These are phyloP conservation scores for Paralichthys olivaceus DNA, from an alignment of 2,113 vertebrate genomes.

Conservation along the genomic window DNA sequence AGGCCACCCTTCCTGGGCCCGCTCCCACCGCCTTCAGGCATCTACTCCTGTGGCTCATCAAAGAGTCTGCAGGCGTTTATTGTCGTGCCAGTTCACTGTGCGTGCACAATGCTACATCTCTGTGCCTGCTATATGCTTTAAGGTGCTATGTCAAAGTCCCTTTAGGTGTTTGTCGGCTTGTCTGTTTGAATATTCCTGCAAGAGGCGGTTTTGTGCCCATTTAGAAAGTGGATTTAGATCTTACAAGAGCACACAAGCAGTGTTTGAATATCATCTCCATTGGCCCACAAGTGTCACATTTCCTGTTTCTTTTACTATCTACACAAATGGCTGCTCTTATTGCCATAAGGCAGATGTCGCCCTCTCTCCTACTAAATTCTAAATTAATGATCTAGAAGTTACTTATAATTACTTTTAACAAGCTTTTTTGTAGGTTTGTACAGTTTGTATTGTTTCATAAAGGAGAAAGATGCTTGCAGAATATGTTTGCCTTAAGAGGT, in stretches of 20 bases:
- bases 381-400: background rate
- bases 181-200: conserved; percentile 55
- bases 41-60: conserved; percentile 70
- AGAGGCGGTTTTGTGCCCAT: conserved; percentile 41
- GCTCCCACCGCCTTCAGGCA: conserved; percentile 64
- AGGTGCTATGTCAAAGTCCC: conserved; percentile 44
- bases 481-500: background rate
- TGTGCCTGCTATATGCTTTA: conserved; percentile 40
- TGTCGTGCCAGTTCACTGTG: conserved; percentile 60
- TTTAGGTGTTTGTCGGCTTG: conserved; percentile 41
- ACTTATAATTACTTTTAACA: background rate
- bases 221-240: conserved; percentile 11
- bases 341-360: conserved; percentile 28
- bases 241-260: conserved; percentile 20
- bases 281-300: conserved; percentile 3
- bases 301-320: conserved; percentile 16
- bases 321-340: conserved; percentile 14
- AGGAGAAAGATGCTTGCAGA: background rate
- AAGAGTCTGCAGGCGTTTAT: conserved; percentile 75
- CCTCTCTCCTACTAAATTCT: background rate
- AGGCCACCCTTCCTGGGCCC: conserved; percentile 64
- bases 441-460: background rate
- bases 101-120: conserved; percentile 20
- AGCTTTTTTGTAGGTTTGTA: background rate
- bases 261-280: conserved; percentile 33